Evolutionary conservation across 2,888 invertebrate species (phyloP).

Genomic region (Scelioninae gen. 1): DNA sequence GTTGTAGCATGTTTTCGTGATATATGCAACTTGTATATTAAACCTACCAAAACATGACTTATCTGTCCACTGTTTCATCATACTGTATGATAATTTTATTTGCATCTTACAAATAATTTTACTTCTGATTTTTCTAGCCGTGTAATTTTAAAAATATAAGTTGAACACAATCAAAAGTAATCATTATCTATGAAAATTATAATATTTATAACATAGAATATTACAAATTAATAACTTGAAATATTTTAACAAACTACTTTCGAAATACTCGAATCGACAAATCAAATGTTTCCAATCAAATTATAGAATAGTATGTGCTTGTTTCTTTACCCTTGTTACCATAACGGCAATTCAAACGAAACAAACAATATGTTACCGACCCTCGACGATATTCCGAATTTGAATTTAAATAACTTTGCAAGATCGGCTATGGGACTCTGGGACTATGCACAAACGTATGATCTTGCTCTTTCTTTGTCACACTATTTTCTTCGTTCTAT

Average conservation of each 20-base stretch:
- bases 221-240: too few species aligned
- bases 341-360: constrained; percentile 79
- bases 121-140: too few species aligned
- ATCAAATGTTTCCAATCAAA: constrained; percentile 50
- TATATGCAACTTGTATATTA: too few species aligned
- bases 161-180: too few species aligned
- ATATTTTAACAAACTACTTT: background rate
- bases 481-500: constrained; percentile 60
- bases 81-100: too few species aligned
- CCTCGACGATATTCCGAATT: constrained; percentile 85
- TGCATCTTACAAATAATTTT: too few species aligned
- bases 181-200: too few species aligned
- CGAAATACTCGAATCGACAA: constrained; percentile 8
- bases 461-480: constrained; percentile 72
- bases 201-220: too few species aligned
- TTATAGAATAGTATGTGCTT: constrained; percentile 43
- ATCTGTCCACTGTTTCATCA: too few species aligned
- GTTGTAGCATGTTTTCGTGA: too few species aligned
- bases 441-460: constrained; percentile 82
- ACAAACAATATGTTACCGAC: constrained; percentile 85
- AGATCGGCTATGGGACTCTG: constrained; percentile 84
- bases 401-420: constrained; percentile 85
- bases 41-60: too few species aligned
- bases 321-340: constrained; percentile 68
- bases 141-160: too few species aligned